A percentile compares a stretch with the other conserved stretches of the same genome.
Conservation (phyloP, 2,113 vertebrate genomes). For the Notarius lentiginosus region DNA sequence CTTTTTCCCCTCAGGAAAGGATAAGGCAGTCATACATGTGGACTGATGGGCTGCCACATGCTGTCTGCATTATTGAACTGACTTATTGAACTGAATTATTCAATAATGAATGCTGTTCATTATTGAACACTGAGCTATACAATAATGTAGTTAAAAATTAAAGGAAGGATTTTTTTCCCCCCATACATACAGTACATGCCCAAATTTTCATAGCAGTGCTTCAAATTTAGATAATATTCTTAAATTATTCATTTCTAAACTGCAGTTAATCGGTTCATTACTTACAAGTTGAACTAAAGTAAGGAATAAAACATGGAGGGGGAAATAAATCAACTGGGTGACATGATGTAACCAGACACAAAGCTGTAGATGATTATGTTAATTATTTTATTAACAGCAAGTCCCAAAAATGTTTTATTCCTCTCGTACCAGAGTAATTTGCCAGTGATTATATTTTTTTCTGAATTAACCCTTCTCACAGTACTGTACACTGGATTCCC, state of each 20-base stretch:
- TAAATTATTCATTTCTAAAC: background rate
- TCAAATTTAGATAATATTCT: background rate
- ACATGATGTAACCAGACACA: background rate
- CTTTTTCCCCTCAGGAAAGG: background rate
- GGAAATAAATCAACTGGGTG: background rate
- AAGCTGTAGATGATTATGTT: background rate
- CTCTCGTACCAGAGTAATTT: too few relatives aligned
- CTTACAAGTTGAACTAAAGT: background rate
- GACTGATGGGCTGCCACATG: background rate
- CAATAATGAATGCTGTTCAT: too few relatives aligned
- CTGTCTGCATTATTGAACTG: background rate
- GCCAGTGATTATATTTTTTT: too few relatives aligned
- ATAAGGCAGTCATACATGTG: background rate
- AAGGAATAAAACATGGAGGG: background rate
- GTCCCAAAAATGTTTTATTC: too few relatives aligned
- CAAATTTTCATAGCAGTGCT: background rate
- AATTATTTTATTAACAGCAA: too few relatives aligned
- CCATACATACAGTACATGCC: too few relatives aligned
- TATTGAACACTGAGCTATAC: background rate
- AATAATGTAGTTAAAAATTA: background rate
- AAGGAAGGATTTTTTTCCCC: too few relatives aligned
- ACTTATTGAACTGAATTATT: too few relatives aligned
- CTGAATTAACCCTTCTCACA: too few relatives aligned
- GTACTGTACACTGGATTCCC: too few relatives aligned
- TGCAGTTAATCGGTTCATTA: background rate